Evolutionary conservation across 2,113 vertebrate genomes (phyloP), one percentile per base, ranked within the genome.

Genomic region (Sceloporus tristichus): DNA sequence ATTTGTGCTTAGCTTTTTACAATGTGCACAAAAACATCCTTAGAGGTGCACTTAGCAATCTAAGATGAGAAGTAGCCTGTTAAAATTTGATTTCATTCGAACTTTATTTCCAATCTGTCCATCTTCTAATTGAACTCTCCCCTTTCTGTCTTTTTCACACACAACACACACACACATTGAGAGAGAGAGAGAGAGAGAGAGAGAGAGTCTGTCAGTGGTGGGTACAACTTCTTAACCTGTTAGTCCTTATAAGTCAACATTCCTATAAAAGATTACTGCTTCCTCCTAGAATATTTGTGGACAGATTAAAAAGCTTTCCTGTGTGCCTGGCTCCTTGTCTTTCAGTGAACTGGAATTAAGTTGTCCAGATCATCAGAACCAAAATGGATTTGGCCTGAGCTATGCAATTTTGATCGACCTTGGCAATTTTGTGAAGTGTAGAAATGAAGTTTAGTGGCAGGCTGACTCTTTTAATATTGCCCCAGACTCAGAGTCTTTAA

Each of bases 391-490:
- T 85, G 86, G 66, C 70, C 87, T 42, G 0, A 84, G 21, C 59
- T 71, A 84, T 89, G 71, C 29, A 84, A 4, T 76, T 91, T 94
- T 92, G 65, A 75, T 90, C 53, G 88, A 88, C 66, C 2, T 7
- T 0, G 77, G 65, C 11, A 71, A 29, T 42, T 91, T 70, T 88
- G 73, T 83, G 56, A 87, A 48, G 14, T 77, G 14, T 81, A 80
- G 78, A 89, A 91, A 81, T 70, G 14, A 90, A 76, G 79, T 62
- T 21, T 38, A 65, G 1, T 38, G 80, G 90, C 76, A 86, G 85
- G 66, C 0, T 59, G 87, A 54, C 40, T 75, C 5, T 71, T 40
- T 78, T 86, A 74, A 48, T 74, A 79, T 84, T 78, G 56, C 18
- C 80, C 85, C 82, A 53, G 38, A 85, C 80, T 84, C 82, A 53